These are phyloP conservation scores for Pyrrhia umbra DNA, from an alignment of 2,888 invertebrate species.

Conservation along the genomic window DNA sequence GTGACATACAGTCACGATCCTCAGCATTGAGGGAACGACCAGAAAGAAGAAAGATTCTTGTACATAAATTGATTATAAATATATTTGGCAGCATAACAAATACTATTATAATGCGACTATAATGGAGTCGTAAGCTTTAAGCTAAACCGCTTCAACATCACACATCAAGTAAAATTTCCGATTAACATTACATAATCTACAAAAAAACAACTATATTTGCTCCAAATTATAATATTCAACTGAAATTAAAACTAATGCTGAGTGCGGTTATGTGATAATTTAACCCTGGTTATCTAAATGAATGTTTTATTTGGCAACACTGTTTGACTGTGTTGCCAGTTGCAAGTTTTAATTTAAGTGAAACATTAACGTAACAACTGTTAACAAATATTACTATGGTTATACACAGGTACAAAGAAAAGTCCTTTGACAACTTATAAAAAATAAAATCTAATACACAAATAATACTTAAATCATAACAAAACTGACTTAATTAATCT, in stretches of 20 bases:
- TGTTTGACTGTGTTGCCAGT: not conserved
- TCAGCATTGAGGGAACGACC: too few relatives aligned
- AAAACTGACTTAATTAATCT: not conserved
- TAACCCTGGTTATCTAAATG: not conserved
- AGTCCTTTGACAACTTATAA: constrained; percentile 28
- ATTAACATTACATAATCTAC: too few relatives aligned
- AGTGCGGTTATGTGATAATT: not conserved
- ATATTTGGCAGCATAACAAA: too few relatives aligned
- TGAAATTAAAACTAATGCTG: not conserved
- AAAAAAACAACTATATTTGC: too few relatives aligned
- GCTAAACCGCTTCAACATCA: not conserved
- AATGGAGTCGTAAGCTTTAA: not conserved
- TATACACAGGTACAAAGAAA: constrained; percentile 42
- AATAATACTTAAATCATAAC: constrained; percentile 25
- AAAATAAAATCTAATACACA: not conserved
- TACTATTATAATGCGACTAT: not conserved
- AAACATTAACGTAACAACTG: constrained; percentile 3
- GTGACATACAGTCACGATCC: too few relatives aligned
- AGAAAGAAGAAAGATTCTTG: too few relatives aligned
- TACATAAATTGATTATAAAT: too few relatives aligned
- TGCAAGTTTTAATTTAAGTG: not conserved
- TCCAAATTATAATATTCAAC: not conserved
- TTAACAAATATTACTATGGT: constrained; percentile 21
- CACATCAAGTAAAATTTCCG: not conserved
- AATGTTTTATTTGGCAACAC: constrained; percentile 7